These are phyloP conservation scores for Agonopterix heracliana DNA, from an alignment of 2,888 invertebrate genomes.

Conservation along the genomic window DNA sequence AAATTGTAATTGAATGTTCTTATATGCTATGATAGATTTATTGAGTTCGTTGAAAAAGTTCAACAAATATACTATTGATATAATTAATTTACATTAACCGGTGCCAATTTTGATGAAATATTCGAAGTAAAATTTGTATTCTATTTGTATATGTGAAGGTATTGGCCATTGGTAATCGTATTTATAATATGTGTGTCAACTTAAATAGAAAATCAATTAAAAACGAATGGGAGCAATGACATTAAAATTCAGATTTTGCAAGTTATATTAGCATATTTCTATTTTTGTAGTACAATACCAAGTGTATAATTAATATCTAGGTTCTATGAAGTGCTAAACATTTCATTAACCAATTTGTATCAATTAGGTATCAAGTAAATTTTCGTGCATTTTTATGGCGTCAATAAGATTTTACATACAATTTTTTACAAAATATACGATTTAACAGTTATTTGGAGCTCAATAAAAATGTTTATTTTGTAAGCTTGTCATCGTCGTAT, in stretches of 20 bases:
- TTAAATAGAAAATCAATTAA: conserved; percentile 26
- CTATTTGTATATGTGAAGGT: conserved; percentile 19
- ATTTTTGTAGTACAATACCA: conserved; percentile 15
- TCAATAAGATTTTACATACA: too few relatives aligned
- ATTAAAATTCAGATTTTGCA: conserved; percentile 28
- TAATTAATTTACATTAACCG: conserved; percentile 30
- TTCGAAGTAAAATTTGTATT: conserved; percentile 5
- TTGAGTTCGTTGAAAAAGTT: conserved; percentile 11
- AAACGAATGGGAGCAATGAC: conserved; percentile 63
- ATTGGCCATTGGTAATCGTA: conserved; percentile 15
- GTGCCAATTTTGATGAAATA: conserved; percentile 47
- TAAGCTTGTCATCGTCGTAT: too few relatives aligned
- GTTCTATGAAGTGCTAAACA: too few relatives aligned
- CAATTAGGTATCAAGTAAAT: too few relatives aligned
- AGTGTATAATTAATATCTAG: too few relatives aligned
- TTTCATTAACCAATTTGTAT: too few relatives aligned
- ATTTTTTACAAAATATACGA: too few relatives aligned
- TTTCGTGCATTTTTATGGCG: too few relatives aligned
- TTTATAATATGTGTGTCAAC: not conserved
- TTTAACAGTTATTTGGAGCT: too few relatives aligned
- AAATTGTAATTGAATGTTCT: too few relatives aligned
- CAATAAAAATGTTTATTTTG: too few relatives aligned
- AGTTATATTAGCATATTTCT: conserved; percentile 17
- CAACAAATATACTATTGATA: conserved; percentile 14
- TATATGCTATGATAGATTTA: not conserved